These are phyloP conservation scores for Rhinophrynus dorsalis DNA, from an alignment of 2,797 vertebrate species.

Conservation along the genomic window DNA sequence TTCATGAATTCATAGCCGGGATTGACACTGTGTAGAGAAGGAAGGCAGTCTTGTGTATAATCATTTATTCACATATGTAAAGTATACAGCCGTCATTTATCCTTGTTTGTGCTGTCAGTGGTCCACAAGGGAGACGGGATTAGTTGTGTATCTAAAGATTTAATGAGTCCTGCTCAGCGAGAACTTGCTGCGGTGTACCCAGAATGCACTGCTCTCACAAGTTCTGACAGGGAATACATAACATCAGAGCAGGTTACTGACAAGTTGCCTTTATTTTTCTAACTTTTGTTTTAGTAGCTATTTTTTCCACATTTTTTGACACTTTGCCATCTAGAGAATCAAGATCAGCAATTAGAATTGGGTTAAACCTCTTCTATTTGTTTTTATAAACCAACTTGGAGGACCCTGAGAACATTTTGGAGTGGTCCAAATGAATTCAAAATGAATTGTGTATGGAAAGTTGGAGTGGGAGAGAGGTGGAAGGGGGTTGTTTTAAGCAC, in stretches of 20 bases:
- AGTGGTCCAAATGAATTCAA: no score
- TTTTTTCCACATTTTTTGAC: not conserved
- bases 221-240: not conserved
- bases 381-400: no score
- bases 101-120: constrained; percentile 11
- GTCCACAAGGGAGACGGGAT: constrained; percentile 6
- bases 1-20: not conserved
- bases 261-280: no score
- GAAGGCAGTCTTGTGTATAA: not conserved
- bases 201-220: constrained; percentile 1
- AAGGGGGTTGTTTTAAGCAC: no score
- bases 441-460: no score
- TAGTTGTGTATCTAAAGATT: constrained; percentile 5
- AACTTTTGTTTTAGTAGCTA: not conserved
- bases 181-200: not conserved
- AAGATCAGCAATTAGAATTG: no score
- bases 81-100: not conserved
- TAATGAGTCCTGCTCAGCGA: constrained; percentile 24
- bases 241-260: not conserved
- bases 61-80: not conserved
- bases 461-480: no score
- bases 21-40: not conserved
- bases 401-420: no score
- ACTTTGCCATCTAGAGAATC: no score
- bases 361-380: no score